A percentile compares a stretch with the other conserved stretches of the same genome.
Conservation (phyloP, 2,113 vertebrate species). For the Empidonax alnorum region DNA sequence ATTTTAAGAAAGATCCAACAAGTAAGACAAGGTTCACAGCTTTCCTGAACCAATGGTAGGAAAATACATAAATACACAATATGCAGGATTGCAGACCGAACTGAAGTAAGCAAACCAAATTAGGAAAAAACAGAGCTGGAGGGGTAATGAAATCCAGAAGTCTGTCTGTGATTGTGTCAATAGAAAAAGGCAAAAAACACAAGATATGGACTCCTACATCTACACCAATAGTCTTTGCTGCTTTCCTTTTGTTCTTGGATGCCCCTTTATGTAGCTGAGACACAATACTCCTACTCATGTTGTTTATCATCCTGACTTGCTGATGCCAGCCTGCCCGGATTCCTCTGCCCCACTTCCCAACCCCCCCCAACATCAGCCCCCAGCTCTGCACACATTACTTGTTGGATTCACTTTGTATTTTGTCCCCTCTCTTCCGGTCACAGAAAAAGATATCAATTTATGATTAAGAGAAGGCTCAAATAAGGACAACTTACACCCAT, state of each 20-base stretch:
- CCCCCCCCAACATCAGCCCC: too few relatives aligned
- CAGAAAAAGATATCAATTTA: background rate
- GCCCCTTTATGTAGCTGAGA: background rate
- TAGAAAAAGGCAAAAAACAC: slow-evolving; percentile 63
- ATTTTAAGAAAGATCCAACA: background rate
- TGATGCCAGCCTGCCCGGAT: background rate
- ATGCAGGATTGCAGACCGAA: slow-evolving; percentile 63
- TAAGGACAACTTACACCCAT: background rate
- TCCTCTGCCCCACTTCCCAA: too few relatives aligned
- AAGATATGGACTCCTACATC: slow-evolving; percentile 57
- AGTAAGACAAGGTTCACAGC: slow-evolving; percentile 56
- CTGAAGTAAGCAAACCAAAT: slow-evolving; percentile 71
- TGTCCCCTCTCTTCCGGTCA: background rate
- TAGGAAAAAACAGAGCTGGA: slow-evolving; percentile 54
- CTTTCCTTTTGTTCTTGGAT: slow-evolving; percentile 56
- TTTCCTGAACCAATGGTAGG: slow-evolving; percentile 64
- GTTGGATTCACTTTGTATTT: background rate
- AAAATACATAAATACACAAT: slow-evolving; percentile 62
- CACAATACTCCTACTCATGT: background rate
- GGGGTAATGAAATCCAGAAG: slow-evolving; percentile 53
- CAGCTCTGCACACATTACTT: background rate
- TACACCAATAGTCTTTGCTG: slow-evolving; percentile 62
- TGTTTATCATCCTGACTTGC: slow-evolving; percentile 53
- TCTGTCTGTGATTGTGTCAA: slow-evolving; percentile 42
- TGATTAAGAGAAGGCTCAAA: background rate